These are phyloP conservation scores for Hirundo rustica DNA, from an alignment of 2,797 vertebrate species.

Conservation along the genomic window DNA sequence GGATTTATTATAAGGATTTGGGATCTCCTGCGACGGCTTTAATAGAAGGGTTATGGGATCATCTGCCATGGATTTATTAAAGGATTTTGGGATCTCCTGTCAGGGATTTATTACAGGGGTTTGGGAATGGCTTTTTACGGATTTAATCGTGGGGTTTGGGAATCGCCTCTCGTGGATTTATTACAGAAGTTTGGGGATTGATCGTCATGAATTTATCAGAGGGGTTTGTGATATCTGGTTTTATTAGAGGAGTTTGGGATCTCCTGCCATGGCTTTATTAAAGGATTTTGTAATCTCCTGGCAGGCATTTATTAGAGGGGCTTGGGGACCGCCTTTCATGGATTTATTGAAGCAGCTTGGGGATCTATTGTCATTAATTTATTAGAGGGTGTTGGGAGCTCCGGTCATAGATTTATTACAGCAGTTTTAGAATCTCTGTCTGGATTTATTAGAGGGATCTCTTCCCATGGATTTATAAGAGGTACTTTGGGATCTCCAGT, in stretches of 20 bases:
- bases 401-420: too few species aligned
- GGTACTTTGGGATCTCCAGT: too few species aligned
- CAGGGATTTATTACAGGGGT: background rate
- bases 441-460: too few species aligned
- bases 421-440: rapidly evolving
- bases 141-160: background rate
- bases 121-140: background rate
- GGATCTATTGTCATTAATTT: rapidly evolving
- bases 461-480: too few species aligned
- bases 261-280: background rate
- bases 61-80: background rate
- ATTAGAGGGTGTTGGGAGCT: too few species aligned
- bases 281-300: too few species aligned
- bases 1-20: too few species aligned
- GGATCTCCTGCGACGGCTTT: background rate
- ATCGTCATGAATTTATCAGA: rapidly evolving
- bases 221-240: background rate
- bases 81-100: too few species aligned
- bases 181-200: rapidly evolving
- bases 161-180: rapidly evolving
- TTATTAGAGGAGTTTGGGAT: too few species aligned
- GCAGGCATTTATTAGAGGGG: rapidly evolving
- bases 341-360: rapidly evolving
- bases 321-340: rapidly evolving
- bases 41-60: background rate